Percentiles rank a stretch among this genome's conserved stretches.
Evolutionary conservation across 2,888 invertebrate species (phyloP).

Genomic region (Eupithecia vulgata): DNA sequence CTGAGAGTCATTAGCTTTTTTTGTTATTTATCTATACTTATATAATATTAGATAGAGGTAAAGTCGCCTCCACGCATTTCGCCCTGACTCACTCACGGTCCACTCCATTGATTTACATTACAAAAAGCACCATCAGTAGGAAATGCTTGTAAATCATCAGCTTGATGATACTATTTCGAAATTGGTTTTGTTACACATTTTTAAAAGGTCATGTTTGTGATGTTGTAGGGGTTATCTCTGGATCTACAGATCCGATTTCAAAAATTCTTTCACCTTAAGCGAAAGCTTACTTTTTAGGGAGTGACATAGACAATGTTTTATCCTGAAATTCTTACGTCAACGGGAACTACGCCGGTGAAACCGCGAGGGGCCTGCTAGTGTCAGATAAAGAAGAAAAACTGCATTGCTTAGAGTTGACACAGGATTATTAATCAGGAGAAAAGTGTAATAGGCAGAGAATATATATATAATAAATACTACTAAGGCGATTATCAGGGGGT

Average conservation of each 20-base stretch:
- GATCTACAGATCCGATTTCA: no score
- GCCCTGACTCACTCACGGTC: constrained; percentile 34
- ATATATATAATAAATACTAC: no score
- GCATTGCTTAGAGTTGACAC: background rate
- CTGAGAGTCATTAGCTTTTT: background rate
- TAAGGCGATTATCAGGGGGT: no score
- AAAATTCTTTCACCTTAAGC: no score
- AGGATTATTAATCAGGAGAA: background rate
- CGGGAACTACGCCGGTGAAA: no score
- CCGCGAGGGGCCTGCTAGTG: no score
- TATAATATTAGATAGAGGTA: no score
- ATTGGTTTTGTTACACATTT: constrained; percentile 27
- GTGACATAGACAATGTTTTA: no score
- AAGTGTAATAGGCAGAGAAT: background rate
- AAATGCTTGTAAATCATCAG: constrained; percentile 34
- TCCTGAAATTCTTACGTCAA: no score
- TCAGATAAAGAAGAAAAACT: background rate
- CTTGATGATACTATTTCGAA: constrained; percentile 18
- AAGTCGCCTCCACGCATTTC: constrained; percentile 40
- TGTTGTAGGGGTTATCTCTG: no score
- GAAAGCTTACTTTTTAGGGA: no score
- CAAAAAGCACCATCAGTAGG: constrained; percentile 29
- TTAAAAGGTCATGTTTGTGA: constrained; percentile 10
- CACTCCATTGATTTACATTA: constrained; percentile 33
- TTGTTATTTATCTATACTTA: no score